Base-by-base conservation (phyloP, 2,113 vertebrate genomes). In the Calyptommatus sinebrachiatus region DNA sequence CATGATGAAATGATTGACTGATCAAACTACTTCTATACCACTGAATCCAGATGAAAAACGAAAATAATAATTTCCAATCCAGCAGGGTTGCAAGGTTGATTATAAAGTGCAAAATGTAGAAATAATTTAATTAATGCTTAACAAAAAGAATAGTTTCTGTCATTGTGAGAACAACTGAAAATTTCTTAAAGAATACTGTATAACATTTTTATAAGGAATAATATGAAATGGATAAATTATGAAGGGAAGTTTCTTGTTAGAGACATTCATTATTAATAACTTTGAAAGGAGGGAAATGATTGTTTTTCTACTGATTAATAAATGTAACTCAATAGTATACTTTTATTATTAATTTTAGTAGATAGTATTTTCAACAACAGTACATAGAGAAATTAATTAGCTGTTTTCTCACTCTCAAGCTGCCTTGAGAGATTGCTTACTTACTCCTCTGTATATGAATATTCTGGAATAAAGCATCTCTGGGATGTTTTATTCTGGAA, bases 251-350 rank as follows among this genome's bases (percentile, higher is more conserved):
- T 57, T 66, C 84, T 71, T 80, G 72, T 84, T 14, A 86, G 62
- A 41, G 57, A 84, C 82, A 86, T 88, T 87, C 69, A 60, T 80
- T 73, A 73, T 81, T 87, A 83, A 88, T 83, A 80, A n/a, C 20
- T 4, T 24, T 66, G 76, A 29, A 45, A 77, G 74, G 57, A 84
- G 20, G 62, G 75, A 85, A 86, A 85, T 82, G 73, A 62, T 8
- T 21, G 83, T 85, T 83, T 20, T 66, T 82, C 86, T 48, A 84
- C 80, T 86, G 83, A 89, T 89, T 88, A 80, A 91, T 87, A 60
- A 70, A 57, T 70, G 61, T 45, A 78, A 41, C 86, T 87, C 80
- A 86, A 77, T 89, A 80, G 74, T 87, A 77, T 50, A 46, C 71
- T 89, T 88, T 86, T 89, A 88, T 83, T 88, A 72, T 73, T 88